These are phyloP conservation scores for Bolborhynchus lineola DNA, from an alignment of 2,113 vertebrate species.

Conservation along the genomic window DNA sequence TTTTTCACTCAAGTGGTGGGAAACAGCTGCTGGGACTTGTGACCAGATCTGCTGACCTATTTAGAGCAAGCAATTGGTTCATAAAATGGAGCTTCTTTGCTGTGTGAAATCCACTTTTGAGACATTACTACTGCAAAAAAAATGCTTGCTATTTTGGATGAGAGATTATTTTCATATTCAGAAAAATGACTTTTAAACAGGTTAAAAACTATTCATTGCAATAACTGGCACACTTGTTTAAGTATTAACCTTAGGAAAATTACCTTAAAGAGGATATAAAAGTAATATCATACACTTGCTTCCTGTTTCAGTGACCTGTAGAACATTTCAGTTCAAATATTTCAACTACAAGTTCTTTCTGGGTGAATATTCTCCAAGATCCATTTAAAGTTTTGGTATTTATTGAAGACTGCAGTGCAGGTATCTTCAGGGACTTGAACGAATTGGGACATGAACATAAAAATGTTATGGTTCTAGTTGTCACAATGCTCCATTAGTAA, in stretches of 20 bases:
- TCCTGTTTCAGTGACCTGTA: neutral
- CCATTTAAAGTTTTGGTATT: neutral
- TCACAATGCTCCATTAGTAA: neutral
- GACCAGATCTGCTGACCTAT: neutral
- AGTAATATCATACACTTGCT: neutral
- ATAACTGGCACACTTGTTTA: neutral
- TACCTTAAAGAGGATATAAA: neutral
- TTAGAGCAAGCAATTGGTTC: neutral
- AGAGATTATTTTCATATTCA: neutral
- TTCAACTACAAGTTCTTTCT: neutral
- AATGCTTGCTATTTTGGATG: neutral
- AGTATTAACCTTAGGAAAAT: neutral
- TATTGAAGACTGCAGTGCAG: neutral
- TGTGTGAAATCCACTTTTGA: neutral
- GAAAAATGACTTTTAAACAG: neutral
- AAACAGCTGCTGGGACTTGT: neutral
- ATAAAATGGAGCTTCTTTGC: neutral
- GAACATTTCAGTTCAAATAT: neutral
- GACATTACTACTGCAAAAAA: neutral
- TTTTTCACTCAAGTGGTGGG: neutral
- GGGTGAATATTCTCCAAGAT: neutral
- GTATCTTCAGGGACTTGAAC: neutral
- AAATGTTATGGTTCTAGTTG: accelerated
- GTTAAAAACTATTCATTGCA: neutral
- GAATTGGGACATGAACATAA: neutral